phyloP scores from a whole-genome alignment of 2,113 vertebrate genomes.

The Manacus vitellinus region DNA sequence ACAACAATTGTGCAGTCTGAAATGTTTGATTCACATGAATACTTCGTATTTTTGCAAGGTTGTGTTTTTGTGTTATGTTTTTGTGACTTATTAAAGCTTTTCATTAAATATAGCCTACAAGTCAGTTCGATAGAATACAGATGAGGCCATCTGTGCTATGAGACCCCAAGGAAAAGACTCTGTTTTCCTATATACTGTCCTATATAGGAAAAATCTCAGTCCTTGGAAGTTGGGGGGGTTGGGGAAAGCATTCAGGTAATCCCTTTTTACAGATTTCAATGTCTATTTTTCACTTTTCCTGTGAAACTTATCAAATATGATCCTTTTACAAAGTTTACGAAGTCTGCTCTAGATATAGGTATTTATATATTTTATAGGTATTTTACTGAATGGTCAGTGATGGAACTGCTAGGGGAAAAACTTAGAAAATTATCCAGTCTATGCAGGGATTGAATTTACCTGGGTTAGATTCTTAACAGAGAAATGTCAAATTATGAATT shows the following conservation, averaged over 20 bases:
- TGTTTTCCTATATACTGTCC: background rate
- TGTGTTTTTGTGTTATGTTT: background rate
- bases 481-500: background rate
- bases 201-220: background rate
- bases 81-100: background rate
- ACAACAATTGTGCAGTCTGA: background rate
- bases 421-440: background rate
- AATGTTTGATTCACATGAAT: background rate
- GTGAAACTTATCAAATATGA: background rate
- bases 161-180: background rate
- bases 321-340: background rate
- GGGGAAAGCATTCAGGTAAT: background rate
- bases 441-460: background rate
- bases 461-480: background rate
- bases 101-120: background rate
- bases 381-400: background rate
- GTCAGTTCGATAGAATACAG: background rate
- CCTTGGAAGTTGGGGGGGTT: rapidly evolving
- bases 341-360: background rate
- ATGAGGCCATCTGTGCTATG: background rate
- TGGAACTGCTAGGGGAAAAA: background rate
- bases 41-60: background rate
- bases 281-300: background rate
- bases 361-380: background rate
- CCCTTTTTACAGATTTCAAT: background rate